Base-by-base conservation (phyloP, 1,140 invertebrate genomes). In the Neelides sp. region DNA sequence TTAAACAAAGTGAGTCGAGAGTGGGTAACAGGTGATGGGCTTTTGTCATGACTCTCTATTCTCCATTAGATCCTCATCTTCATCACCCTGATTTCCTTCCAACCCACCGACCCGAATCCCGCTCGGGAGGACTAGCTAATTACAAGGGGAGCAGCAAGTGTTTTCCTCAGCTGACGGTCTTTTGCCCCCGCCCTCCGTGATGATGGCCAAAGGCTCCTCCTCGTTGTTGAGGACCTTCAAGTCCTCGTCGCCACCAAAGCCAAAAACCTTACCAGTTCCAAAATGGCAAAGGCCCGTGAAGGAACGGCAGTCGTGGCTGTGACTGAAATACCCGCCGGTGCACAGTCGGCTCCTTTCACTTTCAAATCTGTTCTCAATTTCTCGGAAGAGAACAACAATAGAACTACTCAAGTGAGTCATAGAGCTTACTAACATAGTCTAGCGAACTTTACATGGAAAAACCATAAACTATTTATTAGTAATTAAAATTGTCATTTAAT, bases 351-450 rank as follows among this genome's bases (percentile, higher is more conserved):
- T 12, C 43, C 52, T 4, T 60, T 50, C 40, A 41, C 41, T 8
- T 24, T 58, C 28, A 35, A n/a, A n/a, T n/a, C n/a, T n/a, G n/a
- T n/a, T n/a, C n/a, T n/a, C n/a, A n/a, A n/a, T n/a, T n/a, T n/a
- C n/a, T n/a, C n/a, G n/a, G n/a, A n/a, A n/a, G n/a, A n/a, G n/a
- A n/a, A n/a, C 28, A 67, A 59, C 56, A 67, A 24, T 63, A 59
- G 35, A 48, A 63, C 19, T 54, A 63, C 34, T 62, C 62, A 22
- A 64, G 64, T 36, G 65, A 59, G 44, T 48, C 61, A 24, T 64
- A 65, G 48, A 58, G 65, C 19, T 61, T 66, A 39, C 46, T 67
- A 17, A 67, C 66, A 50, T 64, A 54, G 34, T 58, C 58, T 12
- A 52, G 50, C 49, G 51, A 57, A 49, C 48, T n/a, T n/a, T n/a